Evolutionary conservation across 2,113 vertebrate species (phyloP).

Genomic region (Galemys pyrenaicus): DNA sequence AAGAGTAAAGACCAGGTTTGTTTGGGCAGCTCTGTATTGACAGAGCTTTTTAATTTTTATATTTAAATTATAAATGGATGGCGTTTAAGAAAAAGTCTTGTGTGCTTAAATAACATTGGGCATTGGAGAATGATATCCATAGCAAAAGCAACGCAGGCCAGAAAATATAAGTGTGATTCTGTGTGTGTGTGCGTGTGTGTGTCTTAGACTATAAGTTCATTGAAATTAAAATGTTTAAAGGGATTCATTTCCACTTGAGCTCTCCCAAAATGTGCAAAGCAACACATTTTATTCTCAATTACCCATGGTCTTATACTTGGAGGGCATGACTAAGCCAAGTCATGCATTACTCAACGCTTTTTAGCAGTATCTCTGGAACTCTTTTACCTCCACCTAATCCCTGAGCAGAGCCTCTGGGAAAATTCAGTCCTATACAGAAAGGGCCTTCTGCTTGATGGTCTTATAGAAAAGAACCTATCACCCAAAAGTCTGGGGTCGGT

Average conservation of each 20-base stretch:
- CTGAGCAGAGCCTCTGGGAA: conserved; percentile 44
- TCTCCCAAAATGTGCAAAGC: conserved; percentile 49
- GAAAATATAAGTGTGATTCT: not conserved
- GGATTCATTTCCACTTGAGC: conserved; percentile 15
- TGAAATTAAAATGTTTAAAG: conserved; percentile 55
- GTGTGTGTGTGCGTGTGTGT: not conserved
- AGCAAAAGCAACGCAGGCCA: not conserved
- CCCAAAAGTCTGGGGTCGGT: conserved; percentile 63
- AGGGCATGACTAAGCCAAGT: conserved; percentile 48
- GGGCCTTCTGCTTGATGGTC: conserved; percentile 45
- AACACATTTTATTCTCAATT: conserved; percentile 56
- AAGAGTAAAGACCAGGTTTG: not conserved
- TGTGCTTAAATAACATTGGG: not conserved
- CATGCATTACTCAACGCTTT: not conserved
- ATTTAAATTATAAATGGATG: conserved; percentile 11
- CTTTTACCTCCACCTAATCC: conserved; percentile 22
- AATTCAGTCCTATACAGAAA: conserved; percentile 53
- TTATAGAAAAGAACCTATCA: conserved; percentile 53
- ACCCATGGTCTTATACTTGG: conserved; percentile 23
- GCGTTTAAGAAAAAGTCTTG: conserved; percentile 44
- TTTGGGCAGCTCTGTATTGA: not conserved
- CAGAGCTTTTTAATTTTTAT: not conserved
- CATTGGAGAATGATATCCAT: not conserved
- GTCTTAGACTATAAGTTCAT: not conserved
- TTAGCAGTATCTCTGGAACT: not conserved